Conservation (phyloP, 2,797 vertebrate genomes). For the Clarias fuscus region DNA sequence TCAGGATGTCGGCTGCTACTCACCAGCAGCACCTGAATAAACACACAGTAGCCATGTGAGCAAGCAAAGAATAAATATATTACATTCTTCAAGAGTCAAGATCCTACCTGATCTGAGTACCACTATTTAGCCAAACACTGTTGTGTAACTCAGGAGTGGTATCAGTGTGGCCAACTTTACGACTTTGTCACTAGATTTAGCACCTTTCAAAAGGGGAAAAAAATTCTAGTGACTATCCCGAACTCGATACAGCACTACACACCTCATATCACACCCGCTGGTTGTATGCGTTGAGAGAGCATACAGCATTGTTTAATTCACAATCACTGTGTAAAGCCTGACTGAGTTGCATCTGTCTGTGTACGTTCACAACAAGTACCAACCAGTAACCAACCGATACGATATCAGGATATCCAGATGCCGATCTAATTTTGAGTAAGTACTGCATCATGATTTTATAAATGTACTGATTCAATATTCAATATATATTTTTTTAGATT, state of each 20-base stretch:
- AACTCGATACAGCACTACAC: background rate
- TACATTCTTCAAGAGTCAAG: background rate
- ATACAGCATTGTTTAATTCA: background rate
- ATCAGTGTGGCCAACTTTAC: background rate
- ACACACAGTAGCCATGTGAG: background rate
- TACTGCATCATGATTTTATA: too few species aligned
- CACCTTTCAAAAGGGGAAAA: background rate
- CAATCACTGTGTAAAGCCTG: background rate
- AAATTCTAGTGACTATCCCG: background rate
- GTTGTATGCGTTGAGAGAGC: background rate
- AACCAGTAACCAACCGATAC: too few species aligned
- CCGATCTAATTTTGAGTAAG: too few species aligned
- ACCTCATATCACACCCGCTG: background rate
- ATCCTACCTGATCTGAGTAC: background rate
- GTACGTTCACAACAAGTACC: background rate
- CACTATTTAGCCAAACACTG: too few species aligned
- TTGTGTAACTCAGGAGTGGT: background rate
- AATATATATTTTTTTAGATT: too few species aligned
- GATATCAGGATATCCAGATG: too few species aligned
- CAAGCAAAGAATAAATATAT: background rate
- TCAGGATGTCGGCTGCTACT: constrained; percentile 98
- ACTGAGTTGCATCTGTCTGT: background rate
- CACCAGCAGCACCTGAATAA: constrained; percentile 89
- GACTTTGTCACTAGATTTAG: too few species aligned
- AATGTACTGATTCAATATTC: too few species aligned